These are phyloP conservation scores for Tachystola acroxantha DNA, from an alignment of 2,888 invertebrate genomes.

Conservation along the genomic window DNA sequence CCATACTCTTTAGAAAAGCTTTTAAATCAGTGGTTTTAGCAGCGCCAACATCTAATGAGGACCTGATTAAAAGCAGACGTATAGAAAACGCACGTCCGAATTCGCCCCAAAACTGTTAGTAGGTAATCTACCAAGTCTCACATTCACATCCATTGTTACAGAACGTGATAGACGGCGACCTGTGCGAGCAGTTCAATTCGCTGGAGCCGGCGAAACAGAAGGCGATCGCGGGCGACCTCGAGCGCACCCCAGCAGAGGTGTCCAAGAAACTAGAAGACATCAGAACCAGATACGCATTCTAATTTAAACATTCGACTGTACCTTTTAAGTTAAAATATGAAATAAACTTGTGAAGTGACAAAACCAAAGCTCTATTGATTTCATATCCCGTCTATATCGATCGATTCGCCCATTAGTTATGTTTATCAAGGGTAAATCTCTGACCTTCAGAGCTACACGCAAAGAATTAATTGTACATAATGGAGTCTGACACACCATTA, in stretches of 20 bases:
- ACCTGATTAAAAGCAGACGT: too few species aligned
- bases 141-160: too few species aligned
- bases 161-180: conserved; percentile 98
- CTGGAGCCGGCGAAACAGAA: conserved; percentile 96
- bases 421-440: too few species aligned
- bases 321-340: conserved; percentile 20
- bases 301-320: conserved; percentile 35
- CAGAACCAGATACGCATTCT: conserved; percentile 98
- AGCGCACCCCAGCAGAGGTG: conserved; percentile 96
- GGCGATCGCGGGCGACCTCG: conserved; percentile 95
- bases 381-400: not conserved
- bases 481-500: too few species aligned
- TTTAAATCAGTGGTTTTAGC: too few species aligned
- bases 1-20: conserved; percentile 8
- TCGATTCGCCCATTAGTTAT: too few species aligned
- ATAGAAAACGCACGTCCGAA: too few species aligned
- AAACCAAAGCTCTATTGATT: not conserved
- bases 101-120: too few species aligned
- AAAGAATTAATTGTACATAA: too few species aligned
- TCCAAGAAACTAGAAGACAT: conserved; percentile 99
- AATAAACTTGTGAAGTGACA: not conserved
- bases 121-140: too few species aligned
- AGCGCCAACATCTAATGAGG: too few species aligned
- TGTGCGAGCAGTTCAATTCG: conserved; percentile 99
- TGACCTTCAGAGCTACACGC: too few species aligned